Conservation (phyloP, 2,888 invertebrate genomes). For the Ischnura elegans region DNA sequence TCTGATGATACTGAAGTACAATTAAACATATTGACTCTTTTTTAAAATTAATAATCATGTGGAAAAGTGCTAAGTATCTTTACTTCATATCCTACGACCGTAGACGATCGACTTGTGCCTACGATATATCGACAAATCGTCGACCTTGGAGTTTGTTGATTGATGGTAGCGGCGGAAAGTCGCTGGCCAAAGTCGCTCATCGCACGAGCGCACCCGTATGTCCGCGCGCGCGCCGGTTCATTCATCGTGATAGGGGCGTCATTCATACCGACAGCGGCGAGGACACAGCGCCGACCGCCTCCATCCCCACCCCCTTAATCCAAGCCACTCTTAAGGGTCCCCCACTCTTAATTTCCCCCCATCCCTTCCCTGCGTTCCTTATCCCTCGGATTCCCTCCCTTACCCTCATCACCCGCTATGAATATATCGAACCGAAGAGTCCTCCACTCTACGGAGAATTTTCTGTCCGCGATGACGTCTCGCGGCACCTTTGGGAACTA, state of each 20-base stretch:
- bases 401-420: background rate
- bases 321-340: background rate
- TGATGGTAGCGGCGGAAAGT: no score
- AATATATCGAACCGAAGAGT: slow-evolving; percentile 18
- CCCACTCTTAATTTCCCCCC: background rate
- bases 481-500: slow-evolving; percentile 22
- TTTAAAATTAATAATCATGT: no score
- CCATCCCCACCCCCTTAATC: background rate
- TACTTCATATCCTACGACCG: no score
- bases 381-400: background rate
- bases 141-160: no score
- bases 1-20: no score
- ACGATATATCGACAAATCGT: no score
- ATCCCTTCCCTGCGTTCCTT: background rate
- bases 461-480: slow-evolving; percentile 19
- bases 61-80: no score
- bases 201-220: no score
- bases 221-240: background rate
- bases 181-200: no score
- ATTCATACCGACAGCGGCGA: background rate
- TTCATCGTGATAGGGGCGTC: background rate
- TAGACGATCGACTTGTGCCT: no score
- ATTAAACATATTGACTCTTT: no score
- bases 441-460: background rate
- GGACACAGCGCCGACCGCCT: background rate